Percentiles rank a stretch among this genome's conserved stretches.
phyloP scores from a whole-genome alignment of 2,113 vertebrate genomes.

The Okapia johnstoni region DNA sequence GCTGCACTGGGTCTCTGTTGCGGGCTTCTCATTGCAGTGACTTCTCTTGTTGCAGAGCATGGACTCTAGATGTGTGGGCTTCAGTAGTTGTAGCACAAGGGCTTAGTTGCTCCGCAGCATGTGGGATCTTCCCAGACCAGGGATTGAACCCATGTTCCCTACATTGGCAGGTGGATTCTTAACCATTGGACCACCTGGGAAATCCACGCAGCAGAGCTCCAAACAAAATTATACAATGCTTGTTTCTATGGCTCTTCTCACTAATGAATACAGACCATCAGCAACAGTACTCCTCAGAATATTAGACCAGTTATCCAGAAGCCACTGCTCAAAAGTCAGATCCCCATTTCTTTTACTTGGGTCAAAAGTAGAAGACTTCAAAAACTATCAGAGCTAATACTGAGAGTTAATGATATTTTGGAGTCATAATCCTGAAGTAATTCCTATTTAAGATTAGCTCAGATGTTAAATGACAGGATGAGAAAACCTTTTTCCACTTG shows the following conservation, averaged over 20 bases:
- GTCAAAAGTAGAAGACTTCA: constrained; percentile 90
- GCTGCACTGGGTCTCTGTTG: not conserved
- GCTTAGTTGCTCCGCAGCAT: not conserved
- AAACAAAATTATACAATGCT: constrained; percentile 93
- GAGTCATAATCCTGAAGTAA: constrained; percentile 92
- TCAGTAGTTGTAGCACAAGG: not conserved
- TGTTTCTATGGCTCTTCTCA: constrained; percentile 92
- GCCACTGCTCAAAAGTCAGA: constrained; percentile 90
- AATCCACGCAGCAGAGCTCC: constrained; percentile 85
- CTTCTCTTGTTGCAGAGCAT: not conserved
- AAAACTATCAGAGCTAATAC: constrained; percentile 89
- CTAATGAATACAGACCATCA: constrained; percentile 92
- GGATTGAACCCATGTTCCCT: not conserved
- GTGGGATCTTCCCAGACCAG: not conserved
- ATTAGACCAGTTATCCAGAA: constrained; percentile 92
- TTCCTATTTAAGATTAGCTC: constrained; percentile 89
- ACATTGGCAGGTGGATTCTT: not conserved
- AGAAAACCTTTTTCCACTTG: constrained; percentile 90
- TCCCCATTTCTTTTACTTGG: constrained; percentile 87
- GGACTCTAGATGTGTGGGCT: not conserved
- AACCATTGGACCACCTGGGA: not conserved
- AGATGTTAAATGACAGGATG: constrained; percentile 90
- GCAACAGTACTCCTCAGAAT: constrained; percentile 92
- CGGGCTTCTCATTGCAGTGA: not conserved
- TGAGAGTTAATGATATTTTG: constrained; percentile 90